A percentile compares a stretch with the other conserved stretches of the same genome.
Evolutionary conservation across 2,888 invertebrate species (phyloP).

Genomic region (Drosophila glabriapex): DNA sequence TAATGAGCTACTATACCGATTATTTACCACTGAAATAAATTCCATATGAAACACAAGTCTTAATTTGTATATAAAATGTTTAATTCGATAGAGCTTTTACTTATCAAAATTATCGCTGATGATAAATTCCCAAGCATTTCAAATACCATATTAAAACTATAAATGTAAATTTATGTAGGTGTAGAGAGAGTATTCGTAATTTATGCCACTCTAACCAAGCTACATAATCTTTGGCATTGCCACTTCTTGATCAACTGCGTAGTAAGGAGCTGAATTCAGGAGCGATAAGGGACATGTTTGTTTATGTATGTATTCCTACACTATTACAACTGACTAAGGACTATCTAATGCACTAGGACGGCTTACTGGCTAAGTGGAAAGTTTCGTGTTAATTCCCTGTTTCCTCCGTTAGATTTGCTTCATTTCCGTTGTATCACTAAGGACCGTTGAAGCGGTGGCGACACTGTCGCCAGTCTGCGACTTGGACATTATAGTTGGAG

Average conservation of each 20-base stretch:
- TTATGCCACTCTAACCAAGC: constrained; percentile 5
- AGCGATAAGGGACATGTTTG: constrained; percentile 34
- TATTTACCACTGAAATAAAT: neutral
- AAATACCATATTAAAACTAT: constrained; percentile 34
- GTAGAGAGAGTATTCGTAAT: constrained; percentile 55
- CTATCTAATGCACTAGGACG: constrained; percentile 76
- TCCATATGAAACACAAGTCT: neutral
- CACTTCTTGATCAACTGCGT: constrained; percentile 36
- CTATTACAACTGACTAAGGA: constrained; percentile 51
- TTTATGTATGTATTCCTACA: constrained; percentile 23
- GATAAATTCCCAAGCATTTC: constrained; percentile 30
- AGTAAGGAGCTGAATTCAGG: constrained; percentile 20
- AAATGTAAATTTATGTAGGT: constrained; percentile 11
- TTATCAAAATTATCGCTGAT: constrained; percentile 38
- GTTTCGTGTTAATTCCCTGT: constrained; percentile 15
- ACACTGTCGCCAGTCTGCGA: constrained; percentile 71
- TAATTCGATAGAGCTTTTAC: constrained; percentile 46
- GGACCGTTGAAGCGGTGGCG: constrained; percentile 56
- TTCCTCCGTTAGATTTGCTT: constrained; percentile 44
- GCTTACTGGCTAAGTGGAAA: constrained; percentile 63
- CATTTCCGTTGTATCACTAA: constrained; percentile 41
- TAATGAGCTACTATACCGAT: neutral
- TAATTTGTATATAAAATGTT: constrained; percentile 44
- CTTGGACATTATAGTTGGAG: constrained; percentile 49
- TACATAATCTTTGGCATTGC: constrained; percentile 70